Conservation (phyloP, 2,888 invertebrate genomes). For the Andrena praecox region DNA sequence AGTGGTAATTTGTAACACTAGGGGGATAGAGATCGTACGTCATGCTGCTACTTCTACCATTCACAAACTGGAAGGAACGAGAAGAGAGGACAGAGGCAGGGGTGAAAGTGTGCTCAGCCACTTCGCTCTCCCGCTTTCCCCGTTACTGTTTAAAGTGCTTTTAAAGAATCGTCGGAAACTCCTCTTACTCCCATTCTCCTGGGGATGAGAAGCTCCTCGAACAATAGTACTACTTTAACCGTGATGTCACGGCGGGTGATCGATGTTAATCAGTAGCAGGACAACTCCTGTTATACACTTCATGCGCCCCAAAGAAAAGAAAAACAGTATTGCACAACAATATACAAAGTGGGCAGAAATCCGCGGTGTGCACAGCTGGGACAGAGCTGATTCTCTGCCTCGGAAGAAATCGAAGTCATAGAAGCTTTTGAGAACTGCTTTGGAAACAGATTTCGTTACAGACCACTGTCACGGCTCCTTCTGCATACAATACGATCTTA, state of each 20-base stretch:
- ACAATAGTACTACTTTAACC: too few species aligned
- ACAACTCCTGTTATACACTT: background rate
- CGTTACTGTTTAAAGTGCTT: background rate
- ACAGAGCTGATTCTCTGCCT: background rate
- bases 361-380: background rate
- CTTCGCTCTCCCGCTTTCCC: slow-evolving; percentile 25
- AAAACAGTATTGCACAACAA: slow-evolving; percentile 4
- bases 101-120: slow-evolving; percentile 48
- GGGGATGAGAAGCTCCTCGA: background rate
- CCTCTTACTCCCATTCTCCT: background rate
- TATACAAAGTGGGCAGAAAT: background rate
- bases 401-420: background rate
- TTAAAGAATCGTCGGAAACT: background rate
- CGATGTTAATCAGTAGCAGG: background rate
- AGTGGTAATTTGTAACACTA: slow-evolving; percentile 58
- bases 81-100: slow-evolving; percentile 46
- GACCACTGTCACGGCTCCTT: background rate
- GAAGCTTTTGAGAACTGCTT: background rate
- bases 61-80: slow-evolving; percentile 55
- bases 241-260: background rate
- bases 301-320: slow-evolving; percentile 17
- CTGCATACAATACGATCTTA: background rate
- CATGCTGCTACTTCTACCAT: slow-evolving; percentile 74
- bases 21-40: slow-evolving; percentile 59
- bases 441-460: background rate